Base-by-base conservation (phyloP, 92 coral and sea anemone species). In the Paramuricea clavata region DNA sequence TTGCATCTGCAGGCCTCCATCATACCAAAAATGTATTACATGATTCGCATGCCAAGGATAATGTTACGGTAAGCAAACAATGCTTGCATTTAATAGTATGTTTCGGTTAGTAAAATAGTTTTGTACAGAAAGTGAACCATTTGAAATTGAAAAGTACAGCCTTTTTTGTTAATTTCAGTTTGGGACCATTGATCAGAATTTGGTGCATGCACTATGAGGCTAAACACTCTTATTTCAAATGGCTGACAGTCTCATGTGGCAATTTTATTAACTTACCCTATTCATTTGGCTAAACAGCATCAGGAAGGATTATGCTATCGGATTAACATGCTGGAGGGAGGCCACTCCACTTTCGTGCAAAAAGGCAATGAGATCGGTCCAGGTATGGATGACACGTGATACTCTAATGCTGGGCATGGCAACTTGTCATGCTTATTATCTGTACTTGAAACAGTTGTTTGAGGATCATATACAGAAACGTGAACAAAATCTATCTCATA, bases 191-290 rank as follows among this genome's bases (percentile, higher is more conserved):
- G 15, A 86, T 91, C 41, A 33, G 78, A 35, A 91, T 90, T 69
- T 92, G 94, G 94, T 89, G 90, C 56, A 91, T 89, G 94, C 83
- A 87, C 12, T 91, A 59, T 85, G 94, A 91, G 49, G 49, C 49
- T 41, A 91, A 91, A 56, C 93, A 91, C 83, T 88, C 83, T 31
- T 88, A 91, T 70, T 91, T 91, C 49, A 91, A 91, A 69, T 83
- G 72, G 25, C 87, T 87, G 50, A 91, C 89, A 15, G 76, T 82
- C 15, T 64, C 70, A 12, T 43, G 87, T 79, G 92, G 92, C 2
- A 91, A 91, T 27, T 87, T 33, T 12, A 87, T 73, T n/a, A 91
- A 91, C 81, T 64, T 90, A 17, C 81, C 91, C 35, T 82, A 43
- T 75, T 52, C 88, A 13, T n/a, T 42, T 42, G 12, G 6, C 49